These are phyloP conservation scores for Rafetus swinhoei DNA, from an alignment of 2,113 vertebrate genomes.

Conservation along the genomic window DNA sequence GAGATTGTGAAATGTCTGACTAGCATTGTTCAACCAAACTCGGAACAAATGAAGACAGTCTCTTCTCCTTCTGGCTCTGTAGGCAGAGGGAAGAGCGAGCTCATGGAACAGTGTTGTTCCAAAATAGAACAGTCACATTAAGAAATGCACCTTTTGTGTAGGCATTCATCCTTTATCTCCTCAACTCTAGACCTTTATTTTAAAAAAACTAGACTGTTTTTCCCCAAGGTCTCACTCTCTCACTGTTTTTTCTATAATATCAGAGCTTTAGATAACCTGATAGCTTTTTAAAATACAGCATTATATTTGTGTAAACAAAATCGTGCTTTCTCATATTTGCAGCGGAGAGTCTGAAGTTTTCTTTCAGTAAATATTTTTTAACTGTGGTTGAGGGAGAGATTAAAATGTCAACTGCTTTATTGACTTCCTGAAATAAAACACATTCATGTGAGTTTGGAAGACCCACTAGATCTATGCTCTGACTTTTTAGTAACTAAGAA, in stretches of 20 bases:
- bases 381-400: background rate
- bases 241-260: background rate
- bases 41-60: background rate
- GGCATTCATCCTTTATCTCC: background rate
- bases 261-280: background rate
- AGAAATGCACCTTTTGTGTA: background rate
- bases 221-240: background rate
- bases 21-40: background rate
- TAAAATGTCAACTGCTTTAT: background rate
- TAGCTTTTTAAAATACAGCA: background rate
- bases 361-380: background rate
- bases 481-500: background rate
- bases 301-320: background rate
- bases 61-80: background rate
- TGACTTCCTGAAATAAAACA: background rate
- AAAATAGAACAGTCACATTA: background rate
- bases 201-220: background rate
- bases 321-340: background rate
- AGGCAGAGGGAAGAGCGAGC: background rate
- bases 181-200: background rate
- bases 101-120: background rate
- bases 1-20: background rate
- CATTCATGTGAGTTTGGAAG: background rate
- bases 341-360: background rate
- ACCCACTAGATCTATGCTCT: background rate